Evolutionary conservation across 2,113 vertebrate species (phyloP), one percentile per base, ranked within the genome.

Genomic region (Mus spicilegus): DNA sequence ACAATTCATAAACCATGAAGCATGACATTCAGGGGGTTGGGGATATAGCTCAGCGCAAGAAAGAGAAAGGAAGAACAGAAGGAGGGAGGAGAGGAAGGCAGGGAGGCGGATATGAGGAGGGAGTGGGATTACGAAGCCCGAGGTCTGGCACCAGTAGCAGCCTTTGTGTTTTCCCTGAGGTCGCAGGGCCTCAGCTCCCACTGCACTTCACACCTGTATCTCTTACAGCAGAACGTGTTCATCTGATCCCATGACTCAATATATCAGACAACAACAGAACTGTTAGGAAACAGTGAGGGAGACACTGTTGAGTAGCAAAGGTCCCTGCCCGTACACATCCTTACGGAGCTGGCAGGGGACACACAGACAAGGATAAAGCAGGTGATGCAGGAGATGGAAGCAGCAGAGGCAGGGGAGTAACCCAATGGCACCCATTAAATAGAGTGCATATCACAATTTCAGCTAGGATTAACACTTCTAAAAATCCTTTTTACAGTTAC

Each of bases 151-250:
- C 7, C 3, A 87, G 61, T 28, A 89, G 54, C 65, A 77, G 46
- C 75, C 20, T 36, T 11, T 4, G 46, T 61, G 58, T 58, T 92
- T 84, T 69, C 75, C 33, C 7, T 9, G 22, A 26, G 7, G 1
- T 90, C 56, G 77, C 42, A 20, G 82, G 33, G 76, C 19, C 20
- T 81, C 84, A 46, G 61, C 16, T 84, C n/a, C 46, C 61, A 61
- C 16, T 42, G 13, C n/a, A 42, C 63, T 28, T 42, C 56, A 63
- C 13, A 28, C 24, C 22, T 9, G 13, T 11, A 16, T 1, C 61
- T 93, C 73, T 87, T 24, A 95, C 77, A 90, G 11, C 49, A 91
- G n/a, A 82, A 63, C 19, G 86, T 11, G 61, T 75, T 65, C 65
- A 63, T 7, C 56, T 49, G 10, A 36, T 1, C 58, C 54, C 49